phyloP scores from a whole-genome alignment of 2,888 invertebrate genomes.

The Lasioglossum villosulum region DNA sequence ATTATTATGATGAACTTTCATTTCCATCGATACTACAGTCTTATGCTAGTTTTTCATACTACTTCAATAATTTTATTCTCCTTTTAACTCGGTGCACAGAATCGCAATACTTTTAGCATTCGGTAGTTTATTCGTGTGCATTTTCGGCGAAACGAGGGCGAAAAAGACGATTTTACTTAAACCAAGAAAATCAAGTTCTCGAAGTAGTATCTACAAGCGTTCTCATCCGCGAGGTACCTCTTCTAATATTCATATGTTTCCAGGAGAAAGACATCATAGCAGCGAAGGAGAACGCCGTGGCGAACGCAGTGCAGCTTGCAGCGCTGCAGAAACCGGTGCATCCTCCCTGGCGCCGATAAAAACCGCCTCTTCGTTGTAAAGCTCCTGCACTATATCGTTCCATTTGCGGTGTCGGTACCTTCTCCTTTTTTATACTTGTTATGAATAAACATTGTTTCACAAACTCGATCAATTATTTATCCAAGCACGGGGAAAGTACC shows the following conservation, averaged over 20 bases:
- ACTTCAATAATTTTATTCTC: too few relatives aligned
- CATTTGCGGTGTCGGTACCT: conserved; percentile 58
- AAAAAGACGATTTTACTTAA: background rate
- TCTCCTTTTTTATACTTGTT: conserved; percentile 50
- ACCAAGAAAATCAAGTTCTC: background rate
- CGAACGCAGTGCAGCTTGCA: conserved; percentile 79
- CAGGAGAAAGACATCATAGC: conserved; percentile 80
- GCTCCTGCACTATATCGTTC: conserved; percentile 21
- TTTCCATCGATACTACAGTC: too few relatives aligned
- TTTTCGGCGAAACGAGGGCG: background rate
- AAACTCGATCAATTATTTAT: conserved; percentile 12
- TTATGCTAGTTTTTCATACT: too few relatives aligned
- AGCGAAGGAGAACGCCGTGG: conserved; percentile 82
- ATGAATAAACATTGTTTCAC: conserved; percentile 52
- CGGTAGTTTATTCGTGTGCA: background rate
- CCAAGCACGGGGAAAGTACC: conserved; percentile 27
- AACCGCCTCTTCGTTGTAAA: background rate
- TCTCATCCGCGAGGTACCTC: background rate
- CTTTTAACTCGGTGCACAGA: too few relatives aligned
- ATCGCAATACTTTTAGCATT: too few relatives aligned
- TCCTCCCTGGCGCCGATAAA: conserved; percentile 78
- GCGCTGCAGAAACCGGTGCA: conserved; percentile 73
- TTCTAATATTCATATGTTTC: background rate
- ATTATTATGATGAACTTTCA: too few relatives aligned
- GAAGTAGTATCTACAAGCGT: background rate